phyloP scores from a whole-genome alignment of 1,140 invertebrate species.

The Chlorops oryzae region DNA sequence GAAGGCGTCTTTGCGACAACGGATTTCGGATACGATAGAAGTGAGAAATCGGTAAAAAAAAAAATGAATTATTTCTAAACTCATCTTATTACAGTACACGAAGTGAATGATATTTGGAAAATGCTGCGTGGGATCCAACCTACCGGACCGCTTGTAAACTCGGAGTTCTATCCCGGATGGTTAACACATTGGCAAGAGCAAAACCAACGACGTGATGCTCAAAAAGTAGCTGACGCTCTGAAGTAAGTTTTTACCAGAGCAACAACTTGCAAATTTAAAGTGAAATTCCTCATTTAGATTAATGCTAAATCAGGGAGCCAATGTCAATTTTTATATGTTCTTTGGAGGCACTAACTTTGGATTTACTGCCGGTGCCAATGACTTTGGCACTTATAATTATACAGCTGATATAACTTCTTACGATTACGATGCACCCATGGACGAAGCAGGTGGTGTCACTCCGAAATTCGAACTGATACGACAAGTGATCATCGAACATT shows the following conservation, averaged over 20 bases:
- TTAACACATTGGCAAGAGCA: conserved; percentile 78
- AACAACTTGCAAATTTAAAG: no score
- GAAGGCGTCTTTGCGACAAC: conserved; percentile 61
- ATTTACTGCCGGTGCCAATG: conserved; percentile 56
- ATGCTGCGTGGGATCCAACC: conserved; percentile 54
- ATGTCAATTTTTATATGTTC: conserved; percentile 75
- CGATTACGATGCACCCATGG: conserved; percentile 79
- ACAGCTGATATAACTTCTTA: conserved; percentile 72
- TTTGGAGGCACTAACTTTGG: conserved; percentile 72
- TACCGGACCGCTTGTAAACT: conserved; percentile 74
- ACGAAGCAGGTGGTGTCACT: conserved; percentile 76
- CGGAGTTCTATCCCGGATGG: conserved; percentile 85
- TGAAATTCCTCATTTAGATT: conserved; percentile 38
- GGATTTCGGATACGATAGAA: conserved; percentile 56
- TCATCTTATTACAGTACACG: conserved; percentile 22
- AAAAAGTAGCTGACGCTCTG: conserved; percentile 55
- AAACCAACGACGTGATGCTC: conserved; percentile 53
- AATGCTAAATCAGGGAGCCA: conserved; percentile 62
- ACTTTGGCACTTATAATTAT: conserved; percentile 46
- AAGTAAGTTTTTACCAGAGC: no score
- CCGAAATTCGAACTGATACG: conserved; percentile 72
- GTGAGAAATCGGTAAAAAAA: conserved; percentile 19
- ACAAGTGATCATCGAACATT: conserved; percentile 53
- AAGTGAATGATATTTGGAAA: conserved; percentile 35
- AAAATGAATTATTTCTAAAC: not conserved